A percentile compares a stretch with the other conserved stretches of the same genome.
Conservation (phyloP, 2,113 vertebrate species). For the Ammodytes marinus region DNA sequence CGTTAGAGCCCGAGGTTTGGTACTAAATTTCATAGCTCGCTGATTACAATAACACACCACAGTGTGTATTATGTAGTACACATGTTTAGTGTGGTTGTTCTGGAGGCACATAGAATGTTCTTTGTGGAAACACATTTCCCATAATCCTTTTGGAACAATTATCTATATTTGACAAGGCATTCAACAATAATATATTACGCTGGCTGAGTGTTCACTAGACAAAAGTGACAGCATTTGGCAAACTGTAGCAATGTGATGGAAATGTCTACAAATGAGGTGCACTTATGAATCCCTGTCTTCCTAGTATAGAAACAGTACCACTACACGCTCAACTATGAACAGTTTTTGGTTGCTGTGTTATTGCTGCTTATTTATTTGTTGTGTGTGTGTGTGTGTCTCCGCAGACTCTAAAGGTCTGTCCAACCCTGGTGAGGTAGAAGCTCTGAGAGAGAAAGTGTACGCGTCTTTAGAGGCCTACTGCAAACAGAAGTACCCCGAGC, state of each 20-base stretch:
- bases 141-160: too few species aligned
- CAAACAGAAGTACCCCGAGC: conserved; percentile 99
- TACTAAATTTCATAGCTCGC: too few species aligned
- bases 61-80: too few species aligned
- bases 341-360: not conserved
- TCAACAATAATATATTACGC: not conserved
- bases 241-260: not conserved
- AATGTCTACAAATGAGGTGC: not conserved
- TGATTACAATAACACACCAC: too few species aligned
- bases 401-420: conserved; percentile 98
- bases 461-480: conserved; percentile 98
- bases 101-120: too few species aligned
- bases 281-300: not conserved
- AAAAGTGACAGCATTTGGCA: not conserved
- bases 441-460: conserved; percentile 97
- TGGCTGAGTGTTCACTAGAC: not conserved
- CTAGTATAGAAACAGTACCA: too few species aligned
- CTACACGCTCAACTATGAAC: not conserved
- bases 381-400: conserved; percentile 18
- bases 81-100: too few species aligned
- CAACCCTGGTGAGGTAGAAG: conserved; percentile 95
- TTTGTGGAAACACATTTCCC: too few species aligned
- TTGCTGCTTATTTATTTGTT: not conserved
- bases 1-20: not conserved
- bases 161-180: not conserved